Conservation (phyloP, 2,113 vertebrate species). For the Heterotis niloticus region DNA sequence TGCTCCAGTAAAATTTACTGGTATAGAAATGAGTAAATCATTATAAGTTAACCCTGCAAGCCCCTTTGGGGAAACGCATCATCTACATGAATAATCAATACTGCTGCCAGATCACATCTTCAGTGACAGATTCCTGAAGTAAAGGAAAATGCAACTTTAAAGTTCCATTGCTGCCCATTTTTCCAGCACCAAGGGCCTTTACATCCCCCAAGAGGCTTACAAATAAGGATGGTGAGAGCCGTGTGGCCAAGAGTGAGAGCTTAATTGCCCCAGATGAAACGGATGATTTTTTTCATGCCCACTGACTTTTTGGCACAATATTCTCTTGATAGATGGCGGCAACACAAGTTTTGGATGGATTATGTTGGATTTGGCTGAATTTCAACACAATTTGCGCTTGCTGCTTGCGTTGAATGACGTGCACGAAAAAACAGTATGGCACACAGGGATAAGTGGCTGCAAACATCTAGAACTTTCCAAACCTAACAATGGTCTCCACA, state of each 20-base stretch:
- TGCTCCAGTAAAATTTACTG: too few relatives aligned
- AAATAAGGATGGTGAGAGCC: background rate
- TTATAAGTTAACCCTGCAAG: too few relatives aligned
- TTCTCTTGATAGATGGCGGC: background rate
- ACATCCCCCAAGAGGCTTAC: too few relatives aligned
- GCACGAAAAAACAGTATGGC: background rate
- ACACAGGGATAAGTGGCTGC: background rate
- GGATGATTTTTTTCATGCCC: background rate
- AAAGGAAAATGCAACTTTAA: too few relatives aligned
- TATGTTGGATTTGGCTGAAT: slow-evolving; percentile 3
- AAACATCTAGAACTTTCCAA: background rate
- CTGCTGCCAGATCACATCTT: background rate
- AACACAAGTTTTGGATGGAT: background rate
- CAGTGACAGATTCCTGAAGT: too few relatives aligned
- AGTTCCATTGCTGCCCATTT: too few relatives aligned
- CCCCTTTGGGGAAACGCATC: background rate
- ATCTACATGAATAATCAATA: background rate
- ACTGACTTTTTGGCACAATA: background rate
- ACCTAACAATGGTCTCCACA: too few relatives aligned
- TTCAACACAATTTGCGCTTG: background rate
- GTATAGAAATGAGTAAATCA: too few relatives aligned
- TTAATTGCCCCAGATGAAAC: background rate
- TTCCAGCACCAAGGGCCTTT: too few relatives aligned
- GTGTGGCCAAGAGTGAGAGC: background rate
- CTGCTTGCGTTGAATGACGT: background rate